Percentiles rank a stretch among this genome's conserved stretches.
phyloP scores from a whole-genome alignment of 2,113 vertebrate genomes.

The Triplophysa dalaica region DNA sequence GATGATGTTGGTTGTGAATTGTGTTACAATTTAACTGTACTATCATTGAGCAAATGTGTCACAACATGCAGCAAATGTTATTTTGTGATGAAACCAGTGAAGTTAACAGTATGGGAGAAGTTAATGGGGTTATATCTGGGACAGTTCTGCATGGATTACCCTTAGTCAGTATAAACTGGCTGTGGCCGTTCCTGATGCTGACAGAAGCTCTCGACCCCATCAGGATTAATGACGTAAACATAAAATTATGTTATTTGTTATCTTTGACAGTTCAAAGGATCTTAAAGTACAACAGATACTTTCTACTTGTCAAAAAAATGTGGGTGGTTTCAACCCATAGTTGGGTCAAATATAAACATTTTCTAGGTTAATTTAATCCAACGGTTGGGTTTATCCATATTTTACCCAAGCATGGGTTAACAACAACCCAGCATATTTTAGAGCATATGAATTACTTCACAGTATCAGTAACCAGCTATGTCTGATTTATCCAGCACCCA shows the following conservation, averaged over 20 bases:
- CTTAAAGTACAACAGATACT: neutral
- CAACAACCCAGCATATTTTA: too few species aligned
- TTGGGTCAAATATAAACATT: too few species aligned
- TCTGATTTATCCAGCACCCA: neutral
- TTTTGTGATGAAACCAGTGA: conserved; percentile 56
- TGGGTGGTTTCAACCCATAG: too few species aligned
- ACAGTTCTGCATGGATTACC: conserved; percentile 50
- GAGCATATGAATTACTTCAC: neutral
- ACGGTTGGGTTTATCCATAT: too few species aligned
- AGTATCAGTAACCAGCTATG: neutral
- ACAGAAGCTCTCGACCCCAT: conserved; percentile 31
- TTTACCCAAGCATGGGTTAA: too few species aligned
- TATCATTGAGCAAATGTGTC: neutral
- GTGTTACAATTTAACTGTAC: neutral
- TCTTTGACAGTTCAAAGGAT: neutral
- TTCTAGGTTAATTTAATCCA: too few species aligned
- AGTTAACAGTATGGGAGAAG: conserved; percentile 66
- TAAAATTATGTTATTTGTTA: neutral
- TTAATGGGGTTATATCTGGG: conserved; percentile 62
- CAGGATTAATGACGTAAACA: conserved; percentile 9
- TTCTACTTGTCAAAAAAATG: neutral
- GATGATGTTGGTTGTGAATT: neutral
- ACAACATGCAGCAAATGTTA: conserved; percentile 61
- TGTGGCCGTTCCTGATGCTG: conserved; percentile 43
- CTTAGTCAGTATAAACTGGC: conserved; percentile 52